phyloP scores from a whole-genome alignment of 1,140 invertebrate genomes.

The Pseudomyrmex gracilis region DNA sequence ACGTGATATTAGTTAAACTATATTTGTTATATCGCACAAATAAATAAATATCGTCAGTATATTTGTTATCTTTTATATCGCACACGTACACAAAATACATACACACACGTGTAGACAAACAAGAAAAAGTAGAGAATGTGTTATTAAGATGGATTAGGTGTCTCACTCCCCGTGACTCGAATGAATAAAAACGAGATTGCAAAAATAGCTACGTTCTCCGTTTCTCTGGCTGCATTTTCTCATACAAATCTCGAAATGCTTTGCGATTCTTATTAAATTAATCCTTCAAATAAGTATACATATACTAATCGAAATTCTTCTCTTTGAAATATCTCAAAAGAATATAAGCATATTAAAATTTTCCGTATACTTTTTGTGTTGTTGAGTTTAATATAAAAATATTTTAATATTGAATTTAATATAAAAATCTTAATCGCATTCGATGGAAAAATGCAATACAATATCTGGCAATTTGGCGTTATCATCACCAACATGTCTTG shows the following conservation, averaged over 20 bases:
- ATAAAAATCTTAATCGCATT: not conserved
- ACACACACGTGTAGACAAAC: too few species aligned
- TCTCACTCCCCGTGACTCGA: slow-evolving; percentile 16
- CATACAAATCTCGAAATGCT: not conserved
- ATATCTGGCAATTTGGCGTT: not conserved
- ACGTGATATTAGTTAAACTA: slow-evolving; percentile 11
- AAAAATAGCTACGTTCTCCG: not conserved
- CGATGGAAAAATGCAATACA: not conserved
- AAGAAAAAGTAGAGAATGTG: not conserved
- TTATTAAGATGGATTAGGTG: slow-evolving; percentile 22
- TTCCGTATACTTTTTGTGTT: not conserved
- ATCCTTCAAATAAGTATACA: not conserved
- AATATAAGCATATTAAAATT: not conserved
- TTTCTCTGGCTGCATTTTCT: not conserved
- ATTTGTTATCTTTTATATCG: too few species aligned
- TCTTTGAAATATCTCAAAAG: not conserved
- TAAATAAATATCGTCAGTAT: not conserved
- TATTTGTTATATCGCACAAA: not conserved
- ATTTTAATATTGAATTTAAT: too few species aligned
- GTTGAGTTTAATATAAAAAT: too few species aligned
- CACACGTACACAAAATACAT: too few species aligned
- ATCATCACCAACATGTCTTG: not conserved
- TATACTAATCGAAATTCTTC: not conserved
- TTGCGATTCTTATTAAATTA: not conserved
- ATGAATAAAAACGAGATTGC: slow-evolving; percentile 42